A percentile compares a stretch with the other conserved stretches of the same genome.
These are phyloP conservation scores for Platypus cylindrus DNA, from an alignment of 2,888 invertebrate genomes.

Conservation along the genomic window DNA sequence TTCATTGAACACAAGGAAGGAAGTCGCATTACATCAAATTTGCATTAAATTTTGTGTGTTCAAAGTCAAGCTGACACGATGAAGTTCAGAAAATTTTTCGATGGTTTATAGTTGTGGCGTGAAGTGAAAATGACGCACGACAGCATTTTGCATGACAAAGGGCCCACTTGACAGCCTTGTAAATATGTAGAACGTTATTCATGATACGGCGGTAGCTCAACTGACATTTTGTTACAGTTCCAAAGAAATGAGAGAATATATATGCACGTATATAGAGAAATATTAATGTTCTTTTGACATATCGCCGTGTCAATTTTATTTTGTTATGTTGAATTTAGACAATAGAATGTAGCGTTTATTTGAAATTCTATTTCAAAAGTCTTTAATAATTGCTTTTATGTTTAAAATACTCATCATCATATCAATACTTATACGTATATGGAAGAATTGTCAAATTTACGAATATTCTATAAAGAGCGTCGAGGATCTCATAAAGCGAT, in stretches of 20 bases:
- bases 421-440: too few relatives aligned
- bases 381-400: too few relatives aligned
- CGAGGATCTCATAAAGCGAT: constrained; percentile 33
- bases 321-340: too few relatives aligned
- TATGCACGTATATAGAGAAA: too few relatives aligned
- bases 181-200: constrained; percentile 40
- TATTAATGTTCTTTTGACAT: too few relatives aligned
- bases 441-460: constrained; percentile 17
- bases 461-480: constrained; percentile 24
- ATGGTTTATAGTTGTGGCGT: constrained; percentile 30
- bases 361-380: too few relatives aligned
- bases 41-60: constrained; percentile 26
- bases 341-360: too few relatives aligned
- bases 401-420: too few relatives aligned
- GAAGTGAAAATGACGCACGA: constrained; percentile 37
- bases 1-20: constrained; percentile 19
- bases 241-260: constrained; percentile 27
- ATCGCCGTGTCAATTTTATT: too few relatives aligned
- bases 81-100: constrained; percentile 28
- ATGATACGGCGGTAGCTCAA: constrained; percentile 34
- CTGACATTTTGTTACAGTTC: constrained; percentile 35
- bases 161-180: constrained; percentile 37
- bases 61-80: constrained; percentile 17
- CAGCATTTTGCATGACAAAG: constrained; percentile 40
- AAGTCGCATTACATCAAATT: constrained; percentile 20